Evolutionary conservation across 2,113 vertebrate species (phyloP).

Genomic region (Coturnix japonica): DNA sequence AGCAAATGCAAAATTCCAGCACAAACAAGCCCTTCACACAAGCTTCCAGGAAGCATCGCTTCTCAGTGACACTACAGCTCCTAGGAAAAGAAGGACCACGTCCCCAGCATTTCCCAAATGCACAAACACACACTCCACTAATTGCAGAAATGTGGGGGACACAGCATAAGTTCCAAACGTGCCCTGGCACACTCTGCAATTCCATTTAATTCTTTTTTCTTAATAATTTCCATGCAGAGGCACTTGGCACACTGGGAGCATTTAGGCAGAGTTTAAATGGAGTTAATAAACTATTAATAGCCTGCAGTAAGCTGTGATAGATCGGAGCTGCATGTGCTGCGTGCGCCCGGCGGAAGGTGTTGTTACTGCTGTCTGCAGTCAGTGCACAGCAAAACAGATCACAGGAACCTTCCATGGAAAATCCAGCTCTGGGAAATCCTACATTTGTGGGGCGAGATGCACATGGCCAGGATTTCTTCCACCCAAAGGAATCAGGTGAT

Average conservation of each 20-base stretch:
- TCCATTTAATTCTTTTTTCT: background rate
- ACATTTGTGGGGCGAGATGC: fast-evolving
- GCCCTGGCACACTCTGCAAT: background rate
- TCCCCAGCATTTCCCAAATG: fast-evolving
- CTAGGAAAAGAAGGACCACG: fast-evolving
- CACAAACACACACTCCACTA: fast-evolving
- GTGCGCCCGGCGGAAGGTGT: fast-evolving
- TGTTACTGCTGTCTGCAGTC: fast-evolving
- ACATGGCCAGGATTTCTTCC: fast-evolving
- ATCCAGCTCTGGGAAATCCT: background rate
- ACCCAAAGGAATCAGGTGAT: background rate
- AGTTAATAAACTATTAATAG: constrained; percentile 56
- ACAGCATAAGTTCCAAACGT: fast-evolving
- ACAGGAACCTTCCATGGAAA: background rate
- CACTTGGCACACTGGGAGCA: background rate
- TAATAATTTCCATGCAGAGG: background rate
- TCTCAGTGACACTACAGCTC: background rate
- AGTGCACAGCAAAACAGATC: fast-evolving
- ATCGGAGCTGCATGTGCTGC: background rate
- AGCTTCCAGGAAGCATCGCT: background rate
- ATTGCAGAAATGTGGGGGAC: background rate
- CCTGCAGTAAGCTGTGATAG: background rate
- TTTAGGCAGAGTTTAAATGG: constrained; percentile 28
- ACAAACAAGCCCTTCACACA: background rate
- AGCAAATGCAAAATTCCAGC: background rate